phyloP scores from a whole-genome alignment of 1,140 invertebrate species.

The Gryon sp. region DNA sequence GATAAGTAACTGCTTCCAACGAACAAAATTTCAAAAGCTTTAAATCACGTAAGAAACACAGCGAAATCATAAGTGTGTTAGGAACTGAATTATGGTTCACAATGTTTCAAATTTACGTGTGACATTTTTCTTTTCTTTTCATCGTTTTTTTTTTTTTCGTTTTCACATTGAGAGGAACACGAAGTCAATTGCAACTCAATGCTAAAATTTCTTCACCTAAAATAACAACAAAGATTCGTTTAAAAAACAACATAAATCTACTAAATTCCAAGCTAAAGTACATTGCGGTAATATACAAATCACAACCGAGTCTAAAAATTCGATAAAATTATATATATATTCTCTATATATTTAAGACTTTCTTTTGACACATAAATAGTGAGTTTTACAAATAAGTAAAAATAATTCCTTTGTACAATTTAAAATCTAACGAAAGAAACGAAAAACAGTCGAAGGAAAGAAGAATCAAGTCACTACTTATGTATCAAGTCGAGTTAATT shows the following conservation, averaged over 20 bases:
- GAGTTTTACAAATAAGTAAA: no score
- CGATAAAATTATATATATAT: neutral
- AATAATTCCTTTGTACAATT: no score
- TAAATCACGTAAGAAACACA: conserved; percentile 41
- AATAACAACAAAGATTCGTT: conserved; percentile 53
- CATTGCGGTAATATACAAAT: conserved; percentile 46
- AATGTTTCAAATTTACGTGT: conserved; percentile 20
- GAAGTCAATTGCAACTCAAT: conserved; percentile 49
- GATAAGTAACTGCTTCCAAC: conserved; percentile 23
- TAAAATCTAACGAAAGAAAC: no score
- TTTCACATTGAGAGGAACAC: conserved; percentile 40
- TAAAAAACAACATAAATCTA: conserved; percentile 47
- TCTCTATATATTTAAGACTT: no score
- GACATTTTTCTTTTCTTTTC: neutral
- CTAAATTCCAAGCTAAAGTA: conserved; percentile 25
- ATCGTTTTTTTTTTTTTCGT: neutral
- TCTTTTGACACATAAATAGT: no score
- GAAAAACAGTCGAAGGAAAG: no score
- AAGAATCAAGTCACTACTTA: no score
- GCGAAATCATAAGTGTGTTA: conserved; percentile 54
- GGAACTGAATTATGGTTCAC: conserved; percentile 60
- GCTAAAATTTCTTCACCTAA: conserved; percentile 50
- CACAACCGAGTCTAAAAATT: conserved; percentile 39
- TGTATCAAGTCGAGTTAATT: no score
- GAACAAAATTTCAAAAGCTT: conserved; percentile 15